These are phyloP conservation scores for Cairina moschata DNA, from an alignment of 2,113 vertebrate species.

Conservation along the genomic window DNA sequence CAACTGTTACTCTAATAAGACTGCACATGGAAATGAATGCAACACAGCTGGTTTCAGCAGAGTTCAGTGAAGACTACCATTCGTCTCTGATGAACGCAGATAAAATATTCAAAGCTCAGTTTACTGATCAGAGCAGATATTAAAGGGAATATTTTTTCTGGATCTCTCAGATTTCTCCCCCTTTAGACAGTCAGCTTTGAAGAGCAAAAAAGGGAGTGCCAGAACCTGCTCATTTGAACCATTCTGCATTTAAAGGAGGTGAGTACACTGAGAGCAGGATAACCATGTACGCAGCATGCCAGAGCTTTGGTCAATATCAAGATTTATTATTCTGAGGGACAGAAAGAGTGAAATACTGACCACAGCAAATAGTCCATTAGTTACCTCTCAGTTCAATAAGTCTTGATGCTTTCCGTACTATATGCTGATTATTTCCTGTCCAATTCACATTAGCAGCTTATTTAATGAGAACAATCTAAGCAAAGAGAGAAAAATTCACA, in stretches of 20 bases:
- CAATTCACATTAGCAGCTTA: slow-evolving; percentile 62
- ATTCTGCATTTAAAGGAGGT: not conserved
- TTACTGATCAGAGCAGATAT: slow-evolving; percentile 45
- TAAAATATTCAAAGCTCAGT: slow-evolving; percentile 33
- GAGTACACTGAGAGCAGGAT: not conserved
- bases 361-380: slow-evolving; percentile 46
- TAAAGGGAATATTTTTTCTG: not conserved
- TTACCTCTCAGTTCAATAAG: slow-evolving; percentile 54
- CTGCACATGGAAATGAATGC: not conserved
- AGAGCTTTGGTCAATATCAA: slow-evolving; percentile 48
- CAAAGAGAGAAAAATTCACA: slow-evolving; percentile 41
- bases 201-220: not conserved
- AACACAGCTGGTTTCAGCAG: slow-evolving; percentile 42
- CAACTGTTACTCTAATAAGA: slow-evolving; percentile 21
- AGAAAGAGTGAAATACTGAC: slow-evolving; percentile 56
- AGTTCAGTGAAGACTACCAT: slow-evolving; percentile 10
- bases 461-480: slow-evolving; percentile 63
- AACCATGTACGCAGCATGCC: not conserved
- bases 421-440: slow-evolving; percentile 59
- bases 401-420: slow-evolving; percentile 48
- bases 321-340: slow-evolving; percentile 38
- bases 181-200: not conserved
- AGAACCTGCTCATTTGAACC: not conserved
- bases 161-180: not conserved
- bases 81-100: not conserved